Evolutionary conservation across 2,888 invertebrate species (phyloP).

Genomic region (Euclidia mi): DNA sequence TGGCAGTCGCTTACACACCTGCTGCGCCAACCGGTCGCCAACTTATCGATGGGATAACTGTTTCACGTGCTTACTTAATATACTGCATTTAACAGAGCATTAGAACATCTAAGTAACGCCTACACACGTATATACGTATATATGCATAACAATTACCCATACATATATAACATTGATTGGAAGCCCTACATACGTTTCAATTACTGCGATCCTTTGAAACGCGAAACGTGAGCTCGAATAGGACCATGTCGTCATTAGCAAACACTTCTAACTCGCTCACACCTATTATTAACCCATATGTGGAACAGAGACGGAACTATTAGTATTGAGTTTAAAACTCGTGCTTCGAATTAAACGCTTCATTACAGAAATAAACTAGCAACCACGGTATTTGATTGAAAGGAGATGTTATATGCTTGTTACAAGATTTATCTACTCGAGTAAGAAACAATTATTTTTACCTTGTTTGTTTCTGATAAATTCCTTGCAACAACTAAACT

Average conservation of each 20-base stretch:
- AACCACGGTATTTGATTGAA: constrained; percentile 48
- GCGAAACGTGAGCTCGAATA: constrained; percentile 48
- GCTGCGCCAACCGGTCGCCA: too few relatives aligned
- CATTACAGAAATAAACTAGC: constrained; percentile 62
- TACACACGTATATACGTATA: too few relatives aligned
- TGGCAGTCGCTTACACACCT: too few relatives aligned
- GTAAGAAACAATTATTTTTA: too few relatives aligned
- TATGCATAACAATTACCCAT: too few relatives aligned
- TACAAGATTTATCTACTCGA: too few relatives aligned
- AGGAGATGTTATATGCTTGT: not conserved
- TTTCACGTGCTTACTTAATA: too few relatives aligned
- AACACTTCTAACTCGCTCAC: constrained; percentile 16
- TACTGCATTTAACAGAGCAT: too few relatives aligned
- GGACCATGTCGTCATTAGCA: constrained; percentile 41
- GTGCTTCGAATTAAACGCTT: constrained; percentile 42
- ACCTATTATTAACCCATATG: not conserved
- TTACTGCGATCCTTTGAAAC: constrained; percentile 55
- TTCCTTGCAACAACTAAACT: too few relatives aligned
- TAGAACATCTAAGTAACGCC: too few relatives aligned
- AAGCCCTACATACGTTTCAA: constrained; percentile 42
- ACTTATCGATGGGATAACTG: too few relatives aligned
- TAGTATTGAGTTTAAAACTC: constrained; percentile 24
- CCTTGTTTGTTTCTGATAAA: too few relatives aligned
- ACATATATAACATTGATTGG: constrained; percentile 32
- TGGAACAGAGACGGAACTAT: constrained; percentile 26